Evolutionary conservation across 37 sponge, comb jelly and placozoan species (phyloP).

Genomic region (Ephydatia muelleri): DNA sequence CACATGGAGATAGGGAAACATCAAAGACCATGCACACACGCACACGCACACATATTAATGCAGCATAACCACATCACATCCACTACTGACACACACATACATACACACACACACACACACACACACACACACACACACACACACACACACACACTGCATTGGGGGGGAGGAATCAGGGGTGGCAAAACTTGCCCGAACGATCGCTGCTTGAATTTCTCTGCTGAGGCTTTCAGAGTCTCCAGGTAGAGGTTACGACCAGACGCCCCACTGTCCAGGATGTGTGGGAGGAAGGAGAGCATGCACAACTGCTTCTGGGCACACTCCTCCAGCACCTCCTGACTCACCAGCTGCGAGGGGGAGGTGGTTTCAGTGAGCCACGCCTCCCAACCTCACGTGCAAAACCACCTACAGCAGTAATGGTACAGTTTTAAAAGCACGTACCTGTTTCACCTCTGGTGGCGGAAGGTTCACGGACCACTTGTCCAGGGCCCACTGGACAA

Average conservation of each 20-base stretch:
- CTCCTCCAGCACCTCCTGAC: slow-evolving; percentile 72
- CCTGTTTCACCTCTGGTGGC: slow-evolving; percentile 94
- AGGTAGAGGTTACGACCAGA: slow-evolving; percentile 75
- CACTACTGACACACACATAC: neutral
- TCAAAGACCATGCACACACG: neutral
- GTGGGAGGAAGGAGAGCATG: slow-evolving; percentile 87
- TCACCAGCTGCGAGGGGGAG: slow-evolving; percentile 45
- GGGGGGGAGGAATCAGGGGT: neutral
- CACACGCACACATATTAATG: neutral
- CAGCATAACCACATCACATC: neutral
- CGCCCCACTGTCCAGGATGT: slow-evolving; percentile 95
- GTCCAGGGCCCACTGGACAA: slow-evolving; percentile 85
- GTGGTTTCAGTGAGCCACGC: neutral
- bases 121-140: neutral
- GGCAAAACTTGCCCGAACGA: slow-evolving; percentile 71
- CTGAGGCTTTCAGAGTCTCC: slow-evolving; percentile 34
- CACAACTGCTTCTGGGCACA: slow-evolving; percentile 90
- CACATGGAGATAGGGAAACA: neutral
- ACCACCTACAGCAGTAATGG: neutral
- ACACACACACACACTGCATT: neutral
- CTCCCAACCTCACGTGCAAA: slow-evolving; percentile 4
- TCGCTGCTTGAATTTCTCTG: slow-evolving; percentile 89
- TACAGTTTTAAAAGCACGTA: neutral
- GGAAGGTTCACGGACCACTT: slow-evolving; percentile 74
- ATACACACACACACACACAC: slow-evolving; percentile 2